Evolutionary conservation across 2,113 vertebrate species (phyloP), one percentile per base, ranked within the genome.

Genomic region (Neopipo cinnamomea): DNA sequence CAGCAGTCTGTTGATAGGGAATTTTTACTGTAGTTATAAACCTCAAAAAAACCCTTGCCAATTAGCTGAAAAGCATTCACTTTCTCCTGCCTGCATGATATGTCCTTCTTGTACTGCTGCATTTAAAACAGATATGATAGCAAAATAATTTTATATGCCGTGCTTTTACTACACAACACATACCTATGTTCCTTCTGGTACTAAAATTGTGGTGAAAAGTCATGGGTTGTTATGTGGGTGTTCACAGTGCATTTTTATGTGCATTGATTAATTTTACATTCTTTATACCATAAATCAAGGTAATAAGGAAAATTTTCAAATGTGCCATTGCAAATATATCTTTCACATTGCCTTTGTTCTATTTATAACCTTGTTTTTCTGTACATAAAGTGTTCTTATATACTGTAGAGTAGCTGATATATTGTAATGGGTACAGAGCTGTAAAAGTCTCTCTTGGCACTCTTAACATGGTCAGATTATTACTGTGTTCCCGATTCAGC

Each of bases 381-480:
- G 96, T 98, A 97, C 93, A 98, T 97, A 97, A 98, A 97, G 96
- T 95, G 94, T 97, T 84, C 93, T 62, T 94, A 96, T 96, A 94
- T 97, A 77, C 94, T 83, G 71, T 62, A 85, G 93, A 97, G 95
- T 92, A 95, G 95, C 97, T 98, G 98, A 98, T 98, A 95, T 97
- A 98, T 96, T 97, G 98, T 97, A 98, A 98, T 97, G 96, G 97
- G 96, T 91, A 94, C 85, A 95, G 96, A 96, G 93, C 97, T 93
- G 52, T 97, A 96, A 98, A 98, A 98, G 97, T 98, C 98, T 98
- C 97, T 98, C 98, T 98, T 98, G 98, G 98, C 98, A 98, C 98
- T 98, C 98, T 98, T 98, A 98, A 98, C 97, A 97, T 98, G 98
- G 98, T 98, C 98, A 96, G 98, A 98, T 99, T 99, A 99, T 99